A percentile compares a stretch with the other conserved stretches of the same genome.
phyloP scores from a whole-genome alignment of 2,888 invertebrate species.

The Cosmia trapezina region DNA sequence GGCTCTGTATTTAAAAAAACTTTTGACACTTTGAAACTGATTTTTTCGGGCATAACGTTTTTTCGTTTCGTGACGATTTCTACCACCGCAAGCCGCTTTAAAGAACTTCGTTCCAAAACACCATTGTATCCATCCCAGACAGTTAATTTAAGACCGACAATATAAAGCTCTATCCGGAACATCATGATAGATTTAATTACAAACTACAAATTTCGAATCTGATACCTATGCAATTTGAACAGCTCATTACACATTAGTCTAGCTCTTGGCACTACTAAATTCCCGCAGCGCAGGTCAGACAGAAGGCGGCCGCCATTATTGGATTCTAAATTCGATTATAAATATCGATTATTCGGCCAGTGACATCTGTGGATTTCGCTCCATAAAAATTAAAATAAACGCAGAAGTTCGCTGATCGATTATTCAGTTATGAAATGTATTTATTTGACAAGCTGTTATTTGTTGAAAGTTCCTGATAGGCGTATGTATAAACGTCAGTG shows the following conservation, averaged over 20 bases:
- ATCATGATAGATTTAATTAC: background rate
- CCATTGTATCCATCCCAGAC: background rate
- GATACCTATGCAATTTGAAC: background rate
- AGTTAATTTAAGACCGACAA: conserved; percentile 12
- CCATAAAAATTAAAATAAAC: conserved; percentile 16
- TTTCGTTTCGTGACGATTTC: too few species aligned
- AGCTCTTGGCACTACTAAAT: background rate
- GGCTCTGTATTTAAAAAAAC: too few species aligned
- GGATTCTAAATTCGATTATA: conserved; percentile 14
- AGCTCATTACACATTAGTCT: background rate
- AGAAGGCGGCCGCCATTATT: background rate
- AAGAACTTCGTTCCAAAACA: too few species aligned
- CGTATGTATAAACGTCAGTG: too few species aligned
- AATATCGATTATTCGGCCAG: conserved; percentile 22
- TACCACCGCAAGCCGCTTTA: too few species aligned
- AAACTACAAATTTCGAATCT: background rate
- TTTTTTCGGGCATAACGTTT: too few species aligned
- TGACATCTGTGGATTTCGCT: conserved; percentile 13
- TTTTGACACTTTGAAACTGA: too few species aligned
- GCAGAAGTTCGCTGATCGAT: background rate
- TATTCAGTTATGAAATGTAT: background rate
- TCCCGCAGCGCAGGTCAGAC: background rate
- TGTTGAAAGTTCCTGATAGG: conserved; percentile 14
- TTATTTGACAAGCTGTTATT: background rate
- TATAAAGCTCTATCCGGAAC: background rate